Conservation (phyloP, 2,113 vertebrate genomes). For the Percina caprodes region DNA sequence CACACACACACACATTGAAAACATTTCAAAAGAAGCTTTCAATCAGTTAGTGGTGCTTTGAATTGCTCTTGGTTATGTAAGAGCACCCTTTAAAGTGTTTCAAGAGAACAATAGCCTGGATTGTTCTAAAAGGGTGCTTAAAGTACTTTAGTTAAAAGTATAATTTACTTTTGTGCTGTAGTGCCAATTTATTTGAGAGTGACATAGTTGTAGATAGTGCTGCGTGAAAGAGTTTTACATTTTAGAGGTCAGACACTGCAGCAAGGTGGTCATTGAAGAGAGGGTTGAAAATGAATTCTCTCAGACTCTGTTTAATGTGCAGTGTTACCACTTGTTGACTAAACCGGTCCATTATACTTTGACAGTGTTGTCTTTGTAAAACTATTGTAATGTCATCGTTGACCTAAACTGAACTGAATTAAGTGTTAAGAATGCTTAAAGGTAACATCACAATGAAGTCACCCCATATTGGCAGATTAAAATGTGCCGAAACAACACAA, state of each 20-base stretch:
- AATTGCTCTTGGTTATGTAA: not conserved
- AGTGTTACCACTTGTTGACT: not conserved
- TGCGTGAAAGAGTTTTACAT: not conserved
- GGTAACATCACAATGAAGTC: not conserved
- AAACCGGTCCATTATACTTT: not conserved
- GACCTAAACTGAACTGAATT: not conserved
- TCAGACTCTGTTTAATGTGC: not conserved
- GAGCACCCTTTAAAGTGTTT: not conserved
- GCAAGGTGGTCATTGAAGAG: not conserved
- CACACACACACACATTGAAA: not conserved
- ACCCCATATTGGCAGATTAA: not conserved
- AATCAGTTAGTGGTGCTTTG: not conserved
- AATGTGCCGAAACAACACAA: not conserved
- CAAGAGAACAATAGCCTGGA: not conserved
- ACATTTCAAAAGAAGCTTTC: not conserved
- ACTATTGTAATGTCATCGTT: not conserved
- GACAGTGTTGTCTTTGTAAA: not conserved
- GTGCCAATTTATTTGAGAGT: slow-evolving; percentile 5
- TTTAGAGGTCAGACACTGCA: slow-evolving; percentile 4
- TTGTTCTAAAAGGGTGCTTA: not conserved
- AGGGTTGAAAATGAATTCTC: not conserved
- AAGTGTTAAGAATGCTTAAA: not conserved
- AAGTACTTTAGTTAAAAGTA: not conserved
- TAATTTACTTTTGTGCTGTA: not conserved
- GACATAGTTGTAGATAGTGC: not conserved